Base-by-base conservation (phyloP, 2,113 vertebrate species). In the Amphiprion ocellaris region DNA sequence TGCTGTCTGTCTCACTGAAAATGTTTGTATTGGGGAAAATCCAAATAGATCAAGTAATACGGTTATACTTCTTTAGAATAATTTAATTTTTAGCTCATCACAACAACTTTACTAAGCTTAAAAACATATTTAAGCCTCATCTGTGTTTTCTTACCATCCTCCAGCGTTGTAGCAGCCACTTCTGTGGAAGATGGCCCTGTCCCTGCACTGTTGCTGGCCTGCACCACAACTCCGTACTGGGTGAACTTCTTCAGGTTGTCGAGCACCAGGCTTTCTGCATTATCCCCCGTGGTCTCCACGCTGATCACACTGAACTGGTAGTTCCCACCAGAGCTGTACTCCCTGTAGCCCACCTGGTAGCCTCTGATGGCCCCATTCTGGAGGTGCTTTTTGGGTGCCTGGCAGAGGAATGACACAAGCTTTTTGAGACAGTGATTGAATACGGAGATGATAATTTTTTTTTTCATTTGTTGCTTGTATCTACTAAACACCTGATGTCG, bases 301-400 rank as follows among this genome's bases (percentile, higher is more conserved):
- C 96, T 98, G 94, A 98, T 96, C 67, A 99, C 97, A 78, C 97
- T 98, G 94, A 99, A 99, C 87, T 99, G 97, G 92, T 98, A 98
- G 81, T 97, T 99, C 15, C 97, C 98, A 0, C 97, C 97, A 0
- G 96, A 95, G 77, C 97, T 98, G 95, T 98, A 98, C 75, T 99
- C 98, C 37, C 98, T 95, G 87, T 98, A 99, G 50, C 98, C 97
- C 24, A 99, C 98, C 91, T 99, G 98, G 93, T 99, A 99, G 47
- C 98, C 97, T 3, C 95, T 94, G 92, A 99, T 99, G 50, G 98
- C 96, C 2, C 98, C 98, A 0, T 99, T 99, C 92, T 99, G 98
- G 60, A 99, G 91, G 41, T 99, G 97, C 81, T 97, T 99, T 93
- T 97, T 97, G 16, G 98, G 98, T 10, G 97, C 94, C 98, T 99